Evolutionary conservation across 2,797 vertebrate species (phyloP).

Genomic region (Gymnothorax javanicus): DNA sequence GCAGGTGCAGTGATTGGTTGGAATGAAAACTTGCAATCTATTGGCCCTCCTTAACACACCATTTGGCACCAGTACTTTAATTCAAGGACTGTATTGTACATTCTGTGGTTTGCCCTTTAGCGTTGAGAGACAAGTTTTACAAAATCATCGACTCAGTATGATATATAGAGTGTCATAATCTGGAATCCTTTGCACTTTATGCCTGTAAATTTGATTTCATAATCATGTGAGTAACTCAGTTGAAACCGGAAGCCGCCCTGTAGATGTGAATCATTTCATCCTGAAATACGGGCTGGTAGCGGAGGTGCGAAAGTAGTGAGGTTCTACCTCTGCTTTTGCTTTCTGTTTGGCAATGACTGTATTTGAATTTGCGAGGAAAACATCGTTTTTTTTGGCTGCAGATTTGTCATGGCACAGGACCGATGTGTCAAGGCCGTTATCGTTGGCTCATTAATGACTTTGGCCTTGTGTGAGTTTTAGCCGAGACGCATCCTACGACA

Average conservation of each 20-base stretch:
- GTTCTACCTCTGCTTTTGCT: not conserved
- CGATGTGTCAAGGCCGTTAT: not conserved
- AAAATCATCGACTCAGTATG: not conserved
- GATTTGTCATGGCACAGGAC: not conserved
- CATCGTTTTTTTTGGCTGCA: slow-evolving; percentile 1
- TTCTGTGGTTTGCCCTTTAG: not conserved
- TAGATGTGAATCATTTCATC: not conserved
- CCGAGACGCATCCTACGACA: not conserved
- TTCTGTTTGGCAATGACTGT: too few relatives aligned
- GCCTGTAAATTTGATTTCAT: not conserved
- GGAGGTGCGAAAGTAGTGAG: too few relatives aligned
- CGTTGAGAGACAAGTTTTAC: not conserved
- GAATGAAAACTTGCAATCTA: too few relatives aligned
- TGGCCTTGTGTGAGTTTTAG: not conserved
- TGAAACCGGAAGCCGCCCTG: not conserved
- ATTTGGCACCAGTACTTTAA: not conserved
- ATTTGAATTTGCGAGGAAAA: not conserved
- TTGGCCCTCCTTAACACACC: too few relatives aligned
- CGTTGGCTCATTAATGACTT: slow-evolving; percentile 35
- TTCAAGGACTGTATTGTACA: not conserved
- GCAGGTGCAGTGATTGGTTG: too few relatives aligned
- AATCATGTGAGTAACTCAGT: not conserved
- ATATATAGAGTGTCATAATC: not conserved
- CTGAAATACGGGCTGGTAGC: not conserved
- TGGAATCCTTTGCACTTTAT: not conserved